phyloP scores from a whole-genome alignment of 2,797 vertebrate genomes.

The Haliaeetus albicilla region DNA sequence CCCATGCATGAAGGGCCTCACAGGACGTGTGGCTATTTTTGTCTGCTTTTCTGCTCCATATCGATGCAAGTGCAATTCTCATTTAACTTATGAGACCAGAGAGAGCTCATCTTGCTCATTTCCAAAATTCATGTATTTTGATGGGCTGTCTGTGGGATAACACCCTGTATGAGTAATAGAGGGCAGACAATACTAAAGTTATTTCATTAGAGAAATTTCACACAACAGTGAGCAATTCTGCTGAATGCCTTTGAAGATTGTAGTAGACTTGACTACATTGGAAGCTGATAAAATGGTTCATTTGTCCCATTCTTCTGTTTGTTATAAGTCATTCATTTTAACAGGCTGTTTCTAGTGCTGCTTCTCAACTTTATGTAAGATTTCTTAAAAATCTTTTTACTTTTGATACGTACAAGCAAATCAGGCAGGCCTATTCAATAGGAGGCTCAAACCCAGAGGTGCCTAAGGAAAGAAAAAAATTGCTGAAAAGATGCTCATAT shows the following conservation, averaged over 20 bases:
- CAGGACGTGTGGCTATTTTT: not conserved
- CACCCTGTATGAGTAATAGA: not conserved
- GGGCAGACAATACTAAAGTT: not conserved
- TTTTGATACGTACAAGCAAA: not conserved
- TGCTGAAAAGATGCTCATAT: not conserved
- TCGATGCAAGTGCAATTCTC: not conserved
- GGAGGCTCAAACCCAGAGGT: not conserved
- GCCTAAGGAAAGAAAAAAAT: not conserved
- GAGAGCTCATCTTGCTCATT: not conserved
- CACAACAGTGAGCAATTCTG: not conserved
- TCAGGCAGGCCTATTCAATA: not conserved
- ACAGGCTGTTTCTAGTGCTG: not conserved
- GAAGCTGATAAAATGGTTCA: conserved; percentile 24
- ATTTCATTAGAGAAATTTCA: conserved; percentile 7
- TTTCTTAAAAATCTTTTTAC: not conserved
- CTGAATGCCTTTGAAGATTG: not conserved
- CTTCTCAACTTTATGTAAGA: not conserved
- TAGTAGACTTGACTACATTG: not conserved
- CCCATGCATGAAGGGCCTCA: not conserved
- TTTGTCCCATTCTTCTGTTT: conserved; percentile 27
- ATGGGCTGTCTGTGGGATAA: not conserved
- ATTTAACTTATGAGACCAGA: not conserved
- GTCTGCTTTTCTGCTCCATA: not conserved
- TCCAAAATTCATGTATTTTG: not conserved
- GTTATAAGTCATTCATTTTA: not conserved